These are phyloP conservation scores for Pteropus rufus DNA, from an alignment of 2,797 vertebrate genomes.

Conservation along the genomic window DNA sequence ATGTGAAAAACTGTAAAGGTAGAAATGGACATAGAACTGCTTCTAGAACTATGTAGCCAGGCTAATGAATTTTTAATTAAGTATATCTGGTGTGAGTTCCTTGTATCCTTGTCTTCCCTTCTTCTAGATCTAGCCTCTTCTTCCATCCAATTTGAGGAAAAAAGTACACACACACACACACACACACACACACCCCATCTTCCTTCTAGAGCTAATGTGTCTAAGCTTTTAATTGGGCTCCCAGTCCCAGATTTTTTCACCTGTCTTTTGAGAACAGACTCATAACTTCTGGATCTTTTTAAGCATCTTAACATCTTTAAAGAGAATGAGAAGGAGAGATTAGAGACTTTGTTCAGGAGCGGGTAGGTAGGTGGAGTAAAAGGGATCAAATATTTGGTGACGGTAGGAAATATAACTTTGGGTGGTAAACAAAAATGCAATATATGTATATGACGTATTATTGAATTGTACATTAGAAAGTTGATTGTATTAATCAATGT, in stretches of 20 bases:
- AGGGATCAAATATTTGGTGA: no score
- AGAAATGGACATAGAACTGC: not conserved
- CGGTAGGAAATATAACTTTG: no score
- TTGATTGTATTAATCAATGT: no score
- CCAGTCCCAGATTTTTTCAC: not conserved
- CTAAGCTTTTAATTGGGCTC: not conserved
- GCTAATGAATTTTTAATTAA: not conserved
- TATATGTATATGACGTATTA: no score
- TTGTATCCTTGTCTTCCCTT: not conserved
- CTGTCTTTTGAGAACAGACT: not conserved
- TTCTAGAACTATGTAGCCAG: conserved; percentile 1
- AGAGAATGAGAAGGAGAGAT: not conserved
- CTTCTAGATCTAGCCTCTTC: not conserved
- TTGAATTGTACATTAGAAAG: no score
- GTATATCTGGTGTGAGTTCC: not conserved
- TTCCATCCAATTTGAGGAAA: not conserved
- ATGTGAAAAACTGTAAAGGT: not conserved
- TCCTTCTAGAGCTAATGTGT: not conserved
- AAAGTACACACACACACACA: fast-evolving
- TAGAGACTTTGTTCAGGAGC: not conserved
- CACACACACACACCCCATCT: not conserved
- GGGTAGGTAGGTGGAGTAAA: no score
- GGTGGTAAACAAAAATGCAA: no score
- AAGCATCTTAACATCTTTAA: not conserved
- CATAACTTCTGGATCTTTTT: not conserved